Evolutionary conservation across 1,140 invertebrate genomes (phyloP).

Genomic region (Trichonephila clavata): DNA sequence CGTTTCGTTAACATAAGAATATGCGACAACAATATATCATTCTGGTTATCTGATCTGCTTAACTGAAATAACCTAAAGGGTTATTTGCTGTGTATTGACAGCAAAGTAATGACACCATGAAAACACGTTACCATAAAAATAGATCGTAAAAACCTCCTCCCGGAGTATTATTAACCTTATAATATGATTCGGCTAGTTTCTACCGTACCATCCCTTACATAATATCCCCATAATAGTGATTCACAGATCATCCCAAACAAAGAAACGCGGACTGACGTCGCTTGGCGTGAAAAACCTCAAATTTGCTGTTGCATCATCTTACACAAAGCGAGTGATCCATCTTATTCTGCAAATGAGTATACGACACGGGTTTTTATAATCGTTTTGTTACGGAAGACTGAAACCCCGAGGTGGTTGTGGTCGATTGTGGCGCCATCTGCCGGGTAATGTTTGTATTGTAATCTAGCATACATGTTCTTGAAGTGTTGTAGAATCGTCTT

Average conservation of each 20-base stretch:
- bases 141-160: slow-evolving; percentile 41
- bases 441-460: slow-evolving; percentile 18
- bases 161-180: slow-evolving; percentile 14
- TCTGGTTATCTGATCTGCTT: neutral
- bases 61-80: neutral
- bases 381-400: slow-evolving; percentile 61
- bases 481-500: neutral
- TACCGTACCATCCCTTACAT: neutral
- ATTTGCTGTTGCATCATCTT: slow-evolving; percentile 38
- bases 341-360: slow-evolving; percentile 49
- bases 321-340: slow-evolving; percentile 49
- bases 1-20: neutral
- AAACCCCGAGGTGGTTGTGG: neutral
- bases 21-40: neutral
- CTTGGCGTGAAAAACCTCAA: slow-evolving; percentile 51
- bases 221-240: slow-evolving; percentile 16
- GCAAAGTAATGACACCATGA: neutral
- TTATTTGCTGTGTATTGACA: neutral
- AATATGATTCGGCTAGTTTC: neutral
- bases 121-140: slow-evolving; percentile 22
- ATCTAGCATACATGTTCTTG: neutral
- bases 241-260: slow-evolving; percentile 38
- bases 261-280: neutral
- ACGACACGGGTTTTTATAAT: slow-evolving; percentile 48
- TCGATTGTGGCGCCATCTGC: slow-evolving; percentile 40